Conservation (phyloP, 2,113 vertebrate species). For the Apaloderma vittatum region DNA sequence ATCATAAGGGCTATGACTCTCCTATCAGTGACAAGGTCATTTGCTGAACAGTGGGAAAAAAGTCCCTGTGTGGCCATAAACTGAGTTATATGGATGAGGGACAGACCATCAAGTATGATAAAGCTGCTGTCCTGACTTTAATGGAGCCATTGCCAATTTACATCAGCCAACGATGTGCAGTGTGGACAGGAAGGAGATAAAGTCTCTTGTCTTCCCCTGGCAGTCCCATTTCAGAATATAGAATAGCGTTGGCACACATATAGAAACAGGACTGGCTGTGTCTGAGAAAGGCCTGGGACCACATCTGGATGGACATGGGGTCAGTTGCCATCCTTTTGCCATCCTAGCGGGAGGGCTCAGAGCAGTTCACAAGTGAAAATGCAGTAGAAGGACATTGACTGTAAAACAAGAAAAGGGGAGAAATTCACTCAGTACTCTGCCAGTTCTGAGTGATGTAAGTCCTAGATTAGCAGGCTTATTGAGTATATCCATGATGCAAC, state of each 20-base stretch:
- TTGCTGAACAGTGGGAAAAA: neutral
- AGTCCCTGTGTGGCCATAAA: neutral
- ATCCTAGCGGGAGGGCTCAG: neutral
- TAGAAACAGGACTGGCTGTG: neutral
- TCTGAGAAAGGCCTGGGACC: neutral
- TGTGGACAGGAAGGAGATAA: neutral
- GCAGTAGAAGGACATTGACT: neutral
- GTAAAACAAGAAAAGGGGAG: neutral
- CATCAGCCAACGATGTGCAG: rapidly evolving
- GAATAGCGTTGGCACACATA: neutral
- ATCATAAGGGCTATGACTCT: neutral
- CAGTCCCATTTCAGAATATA: neutral
- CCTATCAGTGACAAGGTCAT: neutral
- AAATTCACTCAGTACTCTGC: neutral
- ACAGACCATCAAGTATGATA: rapidly evolving
- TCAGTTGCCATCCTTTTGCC: neutral
- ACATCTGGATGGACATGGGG: neutral
- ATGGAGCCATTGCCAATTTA: neutral
- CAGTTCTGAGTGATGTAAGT: neutral
- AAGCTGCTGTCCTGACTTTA: neutral
- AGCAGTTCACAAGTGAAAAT: neutral
- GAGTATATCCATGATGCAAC: neutral
- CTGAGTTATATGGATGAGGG: neutral
- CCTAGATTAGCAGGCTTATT: neutral
- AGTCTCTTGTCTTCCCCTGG: neutral